Percentiles rank a stretch among this genome's conserved stretches.
Conservation (phyloP, 2,797 vertebrate species). For the Luscinia megarhynchos region DNA sequence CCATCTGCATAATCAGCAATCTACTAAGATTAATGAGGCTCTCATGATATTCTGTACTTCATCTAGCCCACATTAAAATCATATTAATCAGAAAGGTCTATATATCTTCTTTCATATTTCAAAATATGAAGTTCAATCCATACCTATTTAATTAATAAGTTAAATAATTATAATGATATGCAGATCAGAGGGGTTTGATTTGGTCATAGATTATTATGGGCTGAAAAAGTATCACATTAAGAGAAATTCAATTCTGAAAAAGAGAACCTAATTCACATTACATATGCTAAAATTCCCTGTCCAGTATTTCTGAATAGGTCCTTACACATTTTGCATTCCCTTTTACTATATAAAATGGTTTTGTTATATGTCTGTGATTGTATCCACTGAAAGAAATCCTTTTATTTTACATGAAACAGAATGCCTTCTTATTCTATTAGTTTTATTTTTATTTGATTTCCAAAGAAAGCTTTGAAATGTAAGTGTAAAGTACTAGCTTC, state of each 20-base stretch:
- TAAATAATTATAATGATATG: neutral
- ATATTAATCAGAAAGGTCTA: constrained; percentile 42
- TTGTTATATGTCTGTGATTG: neutral
- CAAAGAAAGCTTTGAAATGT: neutral
- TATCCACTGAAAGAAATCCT: neutral
- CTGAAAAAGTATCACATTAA: neutral
- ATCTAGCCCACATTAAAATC: constrained; percentile 36
- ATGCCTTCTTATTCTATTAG: neutral
- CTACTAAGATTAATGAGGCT: constrained; percentile 52
- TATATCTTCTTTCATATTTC: constrained; percentile 14
- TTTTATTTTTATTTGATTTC: neutral
- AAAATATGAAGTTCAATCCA: neutral
- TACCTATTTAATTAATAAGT: neutral
- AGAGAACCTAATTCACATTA: neutral
- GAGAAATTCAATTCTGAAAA: neutral
- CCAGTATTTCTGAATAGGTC: neutral
- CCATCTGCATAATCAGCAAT: constrained; percentile 41
- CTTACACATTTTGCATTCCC: neutral
- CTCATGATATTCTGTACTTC: constrained; percentile 28
- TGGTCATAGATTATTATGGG: neutral
- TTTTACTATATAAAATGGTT: neutral
- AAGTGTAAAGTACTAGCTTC: neutral
- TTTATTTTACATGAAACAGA: neutral
- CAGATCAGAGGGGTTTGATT: neutral
- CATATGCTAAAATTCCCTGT: neutral